A percentile compares a stretch with the other conserved stretches of the same genome.
phyloP scores from a whole-genome alignment of 2,113 vertebrate species.

The Pseudorectes ferrugineus region DNA sequence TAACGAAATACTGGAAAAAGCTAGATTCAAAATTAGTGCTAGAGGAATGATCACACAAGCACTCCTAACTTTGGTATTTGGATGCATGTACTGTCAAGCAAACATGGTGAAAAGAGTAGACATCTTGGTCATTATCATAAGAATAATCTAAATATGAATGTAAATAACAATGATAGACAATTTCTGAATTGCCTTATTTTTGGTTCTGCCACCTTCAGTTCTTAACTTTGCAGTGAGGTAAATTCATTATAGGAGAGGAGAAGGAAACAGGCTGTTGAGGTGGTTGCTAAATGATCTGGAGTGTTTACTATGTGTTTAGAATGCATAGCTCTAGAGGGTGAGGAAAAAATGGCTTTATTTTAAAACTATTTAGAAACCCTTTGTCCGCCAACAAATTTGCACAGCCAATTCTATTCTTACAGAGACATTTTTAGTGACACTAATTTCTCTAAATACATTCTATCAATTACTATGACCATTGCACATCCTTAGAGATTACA shows the following conservation, averaged over 20 bases:
- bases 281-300: neutral
- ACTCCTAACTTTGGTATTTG: neutral
- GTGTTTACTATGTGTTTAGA: neutral
- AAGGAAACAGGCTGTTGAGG: neutral
- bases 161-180: neutral
- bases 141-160: neutral
- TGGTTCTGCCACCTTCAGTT: neutral
- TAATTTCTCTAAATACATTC: neutral
- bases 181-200: neutral
- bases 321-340: neutral
- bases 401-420: neutral
- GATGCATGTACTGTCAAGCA: rapidly evolving
- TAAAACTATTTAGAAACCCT: neutral
- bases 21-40: neutral
- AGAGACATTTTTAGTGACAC: neutral
- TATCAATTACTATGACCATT: neutral
- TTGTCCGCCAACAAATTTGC: neutral
- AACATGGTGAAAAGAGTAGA: neutral
- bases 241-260: neutral
- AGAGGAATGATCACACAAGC: neutral
- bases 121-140: neutral
- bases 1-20: neutral
- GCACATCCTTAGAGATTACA: neutral
- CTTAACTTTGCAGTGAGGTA: neutral
- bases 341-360: neutral